Percentiles rank a stretch among this genome's conserved stretches.
These are phyloP conservation scores for Dicrurus megarhynchus DNA, from an alignment of 2,113 vertebrate species.

Conservation along the genomic window DNA sequence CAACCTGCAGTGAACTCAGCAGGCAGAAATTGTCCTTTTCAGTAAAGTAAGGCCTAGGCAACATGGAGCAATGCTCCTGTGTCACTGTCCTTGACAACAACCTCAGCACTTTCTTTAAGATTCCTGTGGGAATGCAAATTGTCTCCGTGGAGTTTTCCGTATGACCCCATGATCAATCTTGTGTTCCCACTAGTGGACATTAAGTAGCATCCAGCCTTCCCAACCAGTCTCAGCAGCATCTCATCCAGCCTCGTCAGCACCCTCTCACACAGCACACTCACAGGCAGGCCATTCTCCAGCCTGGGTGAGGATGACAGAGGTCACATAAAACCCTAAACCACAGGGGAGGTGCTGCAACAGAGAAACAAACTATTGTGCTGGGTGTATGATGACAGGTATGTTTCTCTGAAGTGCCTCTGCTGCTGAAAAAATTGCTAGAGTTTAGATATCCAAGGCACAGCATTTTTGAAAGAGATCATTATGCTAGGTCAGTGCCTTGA, in stretches of 20 bases:
- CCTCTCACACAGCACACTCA: not conserved
- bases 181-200: fast-evolving
- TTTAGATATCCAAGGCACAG: not conserved
- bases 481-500: not conserved
- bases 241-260: not conserved
- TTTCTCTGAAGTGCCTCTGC: not conserved
- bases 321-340: not conserved
- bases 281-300: not conserved
- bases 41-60: not conserved
- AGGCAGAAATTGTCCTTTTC: not conserved
- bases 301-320: too few species aligned
- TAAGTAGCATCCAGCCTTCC: not conserved
- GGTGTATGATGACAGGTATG: not conserved
- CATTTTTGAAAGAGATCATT: not conserved
- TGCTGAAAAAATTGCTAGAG: not conserved
- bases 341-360: not conserved
- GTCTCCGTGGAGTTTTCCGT: fast-evolving
- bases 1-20: not conserved
- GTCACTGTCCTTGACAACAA: not conserved
- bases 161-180: not conserved
- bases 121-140: not conserved
- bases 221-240: not conserved
- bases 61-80: not conserved
- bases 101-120: not conserved
- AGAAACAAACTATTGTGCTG: not conserved